phyloP scores from a whole-genome alignment of 2,797 vertebrate species.

The Emydoidea blandingii region DNA sequence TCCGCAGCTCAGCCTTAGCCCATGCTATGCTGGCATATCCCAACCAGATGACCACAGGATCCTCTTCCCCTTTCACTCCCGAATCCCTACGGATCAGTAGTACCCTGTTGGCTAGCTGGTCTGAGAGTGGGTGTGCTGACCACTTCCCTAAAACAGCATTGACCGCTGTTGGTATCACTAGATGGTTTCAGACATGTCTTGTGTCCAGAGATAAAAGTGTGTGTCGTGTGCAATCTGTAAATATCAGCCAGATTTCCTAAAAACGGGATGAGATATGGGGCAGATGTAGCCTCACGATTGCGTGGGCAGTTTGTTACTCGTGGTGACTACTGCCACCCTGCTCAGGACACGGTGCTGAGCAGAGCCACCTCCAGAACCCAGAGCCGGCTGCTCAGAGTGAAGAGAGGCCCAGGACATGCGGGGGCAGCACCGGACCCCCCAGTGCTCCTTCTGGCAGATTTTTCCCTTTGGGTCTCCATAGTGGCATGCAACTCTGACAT shows the following conservation, averaged over 20 bases:
- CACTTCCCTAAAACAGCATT: not conserved
- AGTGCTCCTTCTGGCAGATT: not conserved
- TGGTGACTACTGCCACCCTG: not conserved
- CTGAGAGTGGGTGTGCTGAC: not conserved
- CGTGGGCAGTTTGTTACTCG: not conserved
- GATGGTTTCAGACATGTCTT: not conserved
- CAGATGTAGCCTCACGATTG: not conserved
- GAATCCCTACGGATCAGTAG: not conserved
- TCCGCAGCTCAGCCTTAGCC: not conserved
- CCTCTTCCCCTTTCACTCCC: not conserved
- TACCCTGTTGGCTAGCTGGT: not conserved
- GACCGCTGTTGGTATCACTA: not conserved
- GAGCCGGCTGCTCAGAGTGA: not conserved
- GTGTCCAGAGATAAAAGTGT: not conserved
- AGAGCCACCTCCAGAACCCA: no score
- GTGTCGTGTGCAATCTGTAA: not conserved
- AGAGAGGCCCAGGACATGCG: not conserved
- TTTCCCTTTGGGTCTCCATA: not conserved
- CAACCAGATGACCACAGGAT: not conserved
- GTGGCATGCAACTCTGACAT: no score
- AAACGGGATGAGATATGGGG: not conserved
- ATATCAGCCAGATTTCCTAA: not conserved
- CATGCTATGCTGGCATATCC: not conserved
- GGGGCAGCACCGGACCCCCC: not conserved
- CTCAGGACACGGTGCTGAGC: not conserved